Percentiles rank a stretch among this genome's conserved stretches.
Evolutionary conservation across 2,113 vertebrate species (phyloP).

Genomic region (Nothoprocta perdicaria): DNA sequence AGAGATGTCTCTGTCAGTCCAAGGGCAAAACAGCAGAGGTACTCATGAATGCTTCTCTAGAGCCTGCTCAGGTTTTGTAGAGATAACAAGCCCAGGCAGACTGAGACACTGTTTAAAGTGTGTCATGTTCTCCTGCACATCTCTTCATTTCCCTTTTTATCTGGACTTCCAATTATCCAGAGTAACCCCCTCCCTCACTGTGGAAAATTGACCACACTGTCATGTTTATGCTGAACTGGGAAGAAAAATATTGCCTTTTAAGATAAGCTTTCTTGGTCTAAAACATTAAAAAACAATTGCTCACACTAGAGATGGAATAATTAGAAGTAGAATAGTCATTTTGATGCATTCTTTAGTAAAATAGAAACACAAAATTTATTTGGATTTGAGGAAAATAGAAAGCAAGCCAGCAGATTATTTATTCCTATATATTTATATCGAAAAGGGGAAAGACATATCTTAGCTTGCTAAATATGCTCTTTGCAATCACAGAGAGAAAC

Average conservation of each 20-base stretch:
- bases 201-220: not conserved
- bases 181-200: not conserved
- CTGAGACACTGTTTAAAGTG: not conserved
- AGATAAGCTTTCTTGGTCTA: not conserved
- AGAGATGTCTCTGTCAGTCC: not conserved
- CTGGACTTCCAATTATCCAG: not conserved
- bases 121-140: not conserved
- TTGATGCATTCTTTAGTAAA: not conserved
- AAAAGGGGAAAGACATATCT: not conserved
- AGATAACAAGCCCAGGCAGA: not conserved
- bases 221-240: not conserved
- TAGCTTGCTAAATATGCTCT: not conserved
- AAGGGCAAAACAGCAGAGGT: not conserved
- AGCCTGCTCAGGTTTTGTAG: fast-evolving
- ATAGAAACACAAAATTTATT: not conserved
- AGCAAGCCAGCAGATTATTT: not conserved
- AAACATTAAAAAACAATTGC: not conserved
- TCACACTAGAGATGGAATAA: not conserved
- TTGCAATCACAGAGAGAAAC: not conserved
- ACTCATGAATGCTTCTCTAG: not conserved
- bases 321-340: not conserved
- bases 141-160: not conserved
- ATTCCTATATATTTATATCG: not conserved
- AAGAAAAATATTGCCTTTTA: not conserved
- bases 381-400: not conserved